Conservation (phyloP, 1,140 invertebrate species). For the Eumeta japonica region DNA sequence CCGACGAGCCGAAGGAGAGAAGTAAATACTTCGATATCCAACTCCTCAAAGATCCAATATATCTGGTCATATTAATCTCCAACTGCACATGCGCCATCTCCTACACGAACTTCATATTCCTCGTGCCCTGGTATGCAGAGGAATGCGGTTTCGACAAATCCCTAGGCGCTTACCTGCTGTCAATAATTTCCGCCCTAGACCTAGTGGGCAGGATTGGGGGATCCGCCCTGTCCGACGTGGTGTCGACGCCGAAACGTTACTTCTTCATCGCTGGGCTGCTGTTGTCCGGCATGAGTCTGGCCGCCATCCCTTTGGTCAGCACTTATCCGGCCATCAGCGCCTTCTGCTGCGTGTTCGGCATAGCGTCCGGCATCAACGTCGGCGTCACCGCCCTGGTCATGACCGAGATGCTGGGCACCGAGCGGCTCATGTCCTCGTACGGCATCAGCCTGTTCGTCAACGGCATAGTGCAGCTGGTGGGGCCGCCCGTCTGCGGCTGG, state of each 20-base stretch:
- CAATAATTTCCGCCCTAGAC: slow-evolving; percentile 76
- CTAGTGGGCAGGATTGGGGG: slow-evolving; percentile 79
- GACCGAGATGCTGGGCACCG: slow-evolving; percentile 80
- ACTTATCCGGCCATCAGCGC: slow-evolving; percentile 61
- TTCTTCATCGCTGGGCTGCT: slow-evolving; percentile 78
- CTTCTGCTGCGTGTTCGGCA: slow-evolving; percentile 74
- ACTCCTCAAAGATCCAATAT: slow-evolving; percentile 75
- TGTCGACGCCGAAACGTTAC: slow-evolving; percentile 72
- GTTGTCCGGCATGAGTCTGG: slow-evolving; percentile 71
- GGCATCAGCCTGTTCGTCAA: slow-evolving; percentile 83
- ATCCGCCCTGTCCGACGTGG: slow-evolving; percentile 74
- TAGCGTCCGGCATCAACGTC: slow-evolving; percentile 82
- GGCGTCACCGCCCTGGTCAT: slow-evolving; percentile 82
- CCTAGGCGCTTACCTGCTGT: slow-evolving; percentile 68
- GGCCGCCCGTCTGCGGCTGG: slow-evolving; percentile 75
- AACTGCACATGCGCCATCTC: slow-evolving; percentile 83
- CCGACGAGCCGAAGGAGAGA: slow-evolving; percentile 43
- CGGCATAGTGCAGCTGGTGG: slow-evolving; percentile 74
- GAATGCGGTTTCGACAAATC: slow-evolving; percentile 69
- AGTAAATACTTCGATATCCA: slow-evolving; percentile 74
- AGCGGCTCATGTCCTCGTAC: slow-evolving; percentile 79
- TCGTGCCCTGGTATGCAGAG: slow-evolving; percentile 73
- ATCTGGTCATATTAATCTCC: slow-evolving; percentile 77
- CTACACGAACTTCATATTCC: slow-evolving; percentile 82
- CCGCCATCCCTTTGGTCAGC: slow-evolving; percentile 65